Conservation (phyloP, 1,140 invertebrate genomes). For the Lepidurus packardi region DNA sequence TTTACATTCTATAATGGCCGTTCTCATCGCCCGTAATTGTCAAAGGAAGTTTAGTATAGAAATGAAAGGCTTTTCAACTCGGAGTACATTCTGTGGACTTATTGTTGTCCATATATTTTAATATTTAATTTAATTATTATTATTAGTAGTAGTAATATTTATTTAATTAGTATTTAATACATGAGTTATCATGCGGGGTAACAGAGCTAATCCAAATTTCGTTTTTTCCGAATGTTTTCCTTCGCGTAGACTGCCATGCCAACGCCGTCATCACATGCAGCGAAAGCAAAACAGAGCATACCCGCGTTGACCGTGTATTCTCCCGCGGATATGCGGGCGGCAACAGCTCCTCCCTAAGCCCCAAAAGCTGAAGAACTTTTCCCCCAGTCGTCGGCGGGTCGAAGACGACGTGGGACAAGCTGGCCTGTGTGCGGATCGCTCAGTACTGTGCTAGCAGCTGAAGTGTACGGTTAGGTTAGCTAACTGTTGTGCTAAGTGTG, state of each 20-base stretch:
- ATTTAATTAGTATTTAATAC: background rate
- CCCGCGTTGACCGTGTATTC: background rate
- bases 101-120: too few species aligned
- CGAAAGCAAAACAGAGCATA: background rate
- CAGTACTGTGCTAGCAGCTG: background rate
- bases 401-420: background rate
- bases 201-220: background rate
- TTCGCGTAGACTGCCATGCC: slow-evolving; percentile 12
- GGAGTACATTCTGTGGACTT: too few species aligned
- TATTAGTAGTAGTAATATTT: too few species aligned
- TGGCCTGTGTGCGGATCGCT: background rate
- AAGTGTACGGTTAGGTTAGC: background rate
- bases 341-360: background rate
- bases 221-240: background rate
- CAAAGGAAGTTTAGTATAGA: too few species aligned
- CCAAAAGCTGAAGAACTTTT: background rate
- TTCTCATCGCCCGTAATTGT: too few species aligned
- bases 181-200: background rate
- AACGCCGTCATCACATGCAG: slow-evolving; percentile 11
- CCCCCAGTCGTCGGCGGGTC: background rate
- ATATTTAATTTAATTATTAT: too few species aligned
- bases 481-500: background rate
- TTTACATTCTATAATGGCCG: background rate
- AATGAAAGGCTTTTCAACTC: too few species aligned
- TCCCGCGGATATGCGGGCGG: background rate